These are phyloP conservation scores for Ceratina australensis DNA, from an alignment of 1,140 invertebrate species.

Conservation along the genomic window DNA sequence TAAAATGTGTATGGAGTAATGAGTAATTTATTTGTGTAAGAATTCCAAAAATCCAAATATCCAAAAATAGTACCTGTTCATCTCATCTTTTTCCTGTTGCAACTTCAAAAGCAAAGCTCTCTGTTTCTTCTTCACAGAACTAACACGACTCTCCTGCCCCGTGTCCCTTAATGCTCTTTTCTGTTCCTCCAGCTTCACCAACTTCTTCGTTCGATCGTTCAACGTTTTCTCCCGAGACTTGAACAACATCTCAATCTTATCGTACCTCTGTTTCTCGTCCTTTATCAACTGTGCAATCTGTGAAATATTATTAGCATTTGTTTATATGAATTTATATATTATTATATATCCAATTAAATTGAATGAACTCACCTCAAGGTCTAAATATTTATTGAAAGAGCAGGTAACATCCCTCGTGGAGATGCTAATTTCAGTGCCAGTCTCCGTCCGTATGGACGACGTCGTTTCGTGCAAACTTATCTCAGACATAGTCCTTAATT, in stretches of 20 bases:
- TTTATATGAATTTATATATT: too few relatives aligned
- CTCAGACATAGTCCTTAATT: slow-evolving; percentile 76
- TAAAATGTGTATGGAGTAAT: slow-evolving; percentile 21
- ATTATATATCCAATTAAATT: too few relatives aligned
- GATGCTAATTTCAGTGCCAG: slow-evolving; percentile 78
- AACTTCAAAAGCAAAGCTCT: slow-evolving; percentile 78
- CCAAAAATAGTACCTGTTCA: too few relatives aligned
- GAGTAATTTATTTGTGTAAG: too few relatives aligned
- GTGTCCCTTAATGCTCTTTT: slow-evolving; percentile 79
- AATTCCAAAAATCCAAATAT: too few relatives aligned
- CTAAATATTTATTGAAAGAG: slow-evolving; percentile 77
- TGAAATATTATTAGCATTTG: too few relatives aligned
- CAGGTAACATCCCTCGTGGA: slow-evolving; percentile 77
- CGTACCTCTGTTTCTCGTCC: slow-evolving; percentile 76
- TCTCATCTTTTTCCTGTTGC: slow-evolving; percentile 81
- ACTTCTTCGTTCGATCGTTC: slow-evolving; percentile 81
- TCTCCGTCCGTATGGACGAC: slow-evolving; percentile 78
- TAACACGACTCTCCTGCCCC: slow-evolving; percentile 78
- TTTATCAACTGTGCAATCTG: slow-evolving; percentile 73
- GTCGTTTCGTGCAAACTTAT: slow-evolving; percentile 79
- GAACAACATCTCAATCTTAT: slow-evolving; percentile 79
- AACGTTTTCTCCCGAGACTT: slow-evolving; percentile 81
- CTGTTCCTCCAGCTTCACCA: slow-evolving; percentile 81
- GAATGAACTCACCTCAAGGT: slow-evolving; percentile 68
- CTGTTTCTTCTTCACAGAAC: slow-evolving; percentile 81